Evolutionary conservation across 2,113 vertebrate genomes (phyloP).

Genomic region (Strix uralensis): DNA sequence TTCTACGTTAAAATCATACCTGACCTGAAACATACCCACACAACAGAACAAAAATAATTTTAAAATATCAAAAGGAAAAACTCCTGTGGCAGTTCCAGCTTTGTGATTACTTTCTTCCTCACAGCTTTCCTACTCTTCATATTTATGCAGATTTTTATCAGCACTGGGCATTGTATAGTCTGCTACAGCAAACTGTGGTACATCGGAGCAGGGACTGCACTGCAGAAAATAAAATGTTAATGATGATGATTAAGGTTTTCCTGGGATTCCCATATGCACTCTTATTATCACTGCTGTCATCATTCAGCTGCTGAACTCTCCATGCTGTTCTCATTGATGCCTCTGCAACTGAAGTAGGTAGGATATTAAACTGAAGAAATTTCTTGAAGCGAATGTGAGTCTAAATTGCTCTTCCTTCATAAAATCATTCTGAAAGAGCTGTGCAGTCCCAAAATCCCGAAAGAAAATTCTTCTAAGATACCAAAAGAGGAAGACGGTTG

Average conservation of each 20-base stretch:
- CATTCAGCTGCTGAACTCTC: not conserved
- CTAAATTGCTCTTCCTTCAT: not conserved
- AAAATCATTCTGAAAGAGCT: not conserved
- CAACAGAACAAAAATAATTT: not conserved
- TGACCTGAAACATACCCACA: not conserved
- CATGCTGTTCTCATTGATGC: not conserved
- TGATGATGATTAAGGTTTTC: conserved; percentile 14
- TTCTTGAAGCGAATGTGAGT: not conserved
- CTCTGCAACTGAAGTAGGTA: not conserved
- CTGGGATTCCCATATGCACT: not conserved
- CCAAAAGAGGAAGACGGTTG: not conserved
- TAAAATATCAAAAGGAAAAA: not conserved
- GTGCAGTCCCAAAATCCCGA: not conserved
- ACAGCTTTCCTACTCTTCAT: not conserved
- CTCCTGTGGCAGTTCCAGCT: not conserved
- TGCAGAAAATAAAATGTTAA: conserved; percentile 36
- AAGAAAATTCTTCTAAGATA: not conserved
- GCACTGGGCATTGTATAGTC: not conserved
- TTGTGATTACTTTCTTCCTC: not conserved
- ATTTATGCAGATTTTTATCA: not conserved
- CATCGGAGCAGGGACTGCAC: not conserved
- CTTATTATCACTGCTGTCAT: conserved; percentile 4
- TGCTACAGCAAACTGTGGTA: not conserved
- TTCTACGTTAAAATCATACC: not conserved
- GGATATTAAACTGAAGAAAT: not conserved